These are phyloP conservation scores for Malurus splendens DNA, from an alignment of 2,797 vertebrate genomes.

Conservation along the genomic window DNA sequence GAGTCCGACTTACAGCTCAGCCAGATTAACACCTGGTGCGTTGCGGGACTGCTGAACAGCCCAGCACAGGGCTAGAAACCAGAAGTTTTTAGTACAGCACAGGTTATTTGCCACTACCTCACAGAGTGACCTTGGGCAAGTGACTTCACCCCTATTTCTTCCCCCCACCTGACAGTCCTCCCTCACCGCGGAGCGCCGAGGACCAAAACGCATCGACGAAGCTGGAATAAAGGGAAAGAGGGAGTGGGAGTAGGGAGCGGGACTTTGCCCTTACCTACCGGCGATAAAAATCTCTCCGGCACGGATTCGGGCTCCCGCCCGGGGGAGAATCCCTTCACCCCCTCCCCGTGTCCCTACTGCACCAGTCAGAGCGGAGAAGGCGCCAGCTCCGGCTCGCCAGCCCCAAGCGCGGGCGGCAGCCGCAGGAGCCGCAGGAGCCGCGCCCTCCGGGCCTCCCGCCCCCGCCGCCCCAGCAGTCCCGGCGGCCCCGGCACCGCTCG, in stretches of 20 bases:
- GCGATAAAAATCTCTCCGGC: neutral
- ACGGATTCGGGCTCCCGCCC: accelerated
- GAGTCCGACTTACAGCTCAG: neutral
- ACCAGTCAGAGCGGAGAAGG: neutral
- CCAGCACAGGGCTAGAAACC: neutral
- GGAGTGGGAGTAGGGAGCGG: accelerated
- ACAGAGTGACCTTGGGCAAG: slow-evolving; percentile 22
- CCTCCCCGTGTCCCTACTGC: accelerated
- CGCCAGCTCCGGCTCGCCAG: neutral
- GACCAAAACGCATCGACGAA: neutral
- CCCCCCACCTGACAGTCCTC: neutral
- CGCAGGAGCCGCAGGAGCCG: neutral
- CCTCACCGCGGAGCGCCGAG: neutral
- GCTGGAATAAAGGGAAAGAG: accelerated
- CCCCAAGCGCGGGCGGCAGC: neutral
- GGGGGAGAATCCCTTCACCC: accelerated
- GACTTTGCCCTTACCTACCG: neutral
- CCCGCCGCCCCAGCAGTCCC: neutral
- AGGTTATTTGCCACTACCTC: neutral
- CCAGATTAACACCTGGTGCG: neutral
- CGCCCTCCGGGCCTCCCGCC: neutral
- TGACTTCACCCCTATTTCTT: neutral
- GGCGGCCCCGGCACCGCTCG: neutral
- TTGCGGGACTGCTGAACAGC: neutral
- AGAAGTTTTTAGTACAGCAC: neutral